Conservation (phyloP, 2,888 invertebrate species). For the Eudasyphora cyanicolor region DNA sequence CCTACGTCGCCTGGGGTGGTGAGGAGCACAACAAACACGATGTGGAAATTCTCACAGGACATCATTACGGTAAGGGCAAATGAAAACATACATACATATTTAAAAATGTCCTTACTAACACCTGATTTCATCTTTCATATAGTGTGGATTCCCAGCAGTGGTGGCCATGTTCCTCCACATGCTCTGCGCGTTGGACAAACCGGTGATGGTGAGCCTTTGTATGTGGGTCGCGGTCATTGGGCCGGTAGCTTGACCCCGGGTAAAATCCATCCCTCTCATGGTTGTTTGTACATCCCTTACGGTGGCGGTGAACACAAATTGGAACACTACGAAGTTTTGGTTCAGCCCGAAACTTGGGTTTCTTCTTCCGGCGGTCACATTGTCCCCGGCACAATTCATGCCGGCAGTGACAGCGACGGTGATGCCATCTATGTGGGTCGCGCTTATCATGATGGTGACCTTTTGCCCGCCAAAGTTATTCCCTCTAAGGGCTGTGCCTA, state of each 20-base stretch:
- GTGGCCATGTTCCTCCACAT: conserved; percentile 78
- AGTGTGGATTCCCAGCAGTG: conserved; percentile 67
- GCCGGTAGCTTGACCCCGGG: conserved; percentile 82
- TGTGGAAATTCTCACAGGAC: conserved; percentile 81
- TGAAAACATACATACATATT: conserved; percentile 69
- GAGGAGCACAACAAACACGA: conserved; percentile 80
- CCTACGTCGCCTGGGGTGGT: conserved; percentile 80
- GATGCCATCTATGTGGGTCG: conserved; percentile 79
- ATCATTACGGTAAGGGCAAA: conserved; percentile 77
- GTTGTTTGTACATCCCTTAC: conserved; percentile 81
- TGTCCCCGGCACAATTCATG: conserved; percentile 78
- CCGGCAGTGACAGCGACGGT: conserved; percentile 78
- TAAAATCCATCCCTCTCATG: conserved; percentile 82
- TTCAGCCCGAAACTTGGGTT: conserved; percentile 78
- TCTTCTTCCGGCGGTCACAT: conserved; percentile 76
- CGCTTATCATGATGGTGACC: conserved; percentile 82
- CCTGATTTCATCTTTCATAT: not conserved
- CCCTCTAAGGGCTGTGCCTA: conserved; percentile 83
- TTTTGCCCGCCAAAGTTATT: conserved; percentile 84
- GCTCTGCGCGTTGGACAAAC: conserved; percentile 79
- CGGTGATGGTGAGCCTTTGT: conserved; percentile 81
- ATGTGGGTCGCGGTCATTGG: conserved; percentile 82
- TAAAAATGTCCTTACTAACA: not conserved
- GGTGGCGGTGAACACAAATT: conserved; percentile 80
- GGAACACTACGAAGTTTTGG: conserved; percentile 80